Evolutionary conservation across 1,140 invertebrate genomes (phyloP), one percentile per base, ranked within the genome.

Genomic region (Drosophila nigrodunni): DNA sequence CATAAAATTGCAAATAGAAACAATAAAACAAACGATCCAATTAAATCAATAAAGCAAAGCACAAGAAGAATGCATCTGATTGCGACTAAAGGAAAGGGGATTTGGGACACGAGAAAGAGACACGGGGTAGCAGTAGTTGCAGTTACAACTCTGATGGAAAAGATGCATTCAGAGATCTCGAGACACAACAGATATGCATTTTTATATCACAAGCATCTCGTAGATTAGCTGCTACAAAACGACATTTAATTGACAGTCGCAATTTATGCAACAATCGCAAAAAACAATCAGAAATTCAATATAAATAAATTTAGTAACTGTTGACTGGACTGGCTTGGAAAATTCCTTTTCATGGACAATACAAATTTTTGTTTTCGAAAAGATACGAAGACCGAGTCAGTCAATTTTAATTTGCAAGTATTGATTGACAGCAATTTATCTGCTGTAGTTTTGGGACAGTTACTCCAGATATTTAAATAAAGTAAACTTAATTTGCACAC

Each of bases 241-340:
- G 74, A 77, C 80, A 80, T 89, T 83, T 89, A 88, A 88, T 88
- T 88, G 85, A 88, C 80, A 88, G 74, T 71, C 70, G 67, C 80
- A 89, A 85, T 88, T 88, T 88, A 89, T 88, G 85, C 85, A 88
- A 83, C 85, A 70, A 62, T 59, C 74, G 80, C 70, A 82, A 60
- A 74, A 74, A 78, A 50, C 2, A 81, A 82, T 74, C 78, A 59
- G 74, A 71, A 49, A 58, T 3, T 46, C 8, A 47, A 35, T 9
- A 54, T 60, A 54, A 58, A 65, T 60, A 57, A 57, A 65, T 75
- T 59, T 67, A 64, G 39, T 60, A 65, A 75, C 71, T 75, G 67
- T 41, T 30, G 57, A 49, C 41, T 55, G 18, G 18, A 21, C 57
- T 69, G 46, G 65, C 71, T 57, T 69, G 47, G 70, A 73, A 73